Base-by-base conservation (phyloP, 2,797 vertebrate genomes). In the Takifugu ocellatus region DNA sequence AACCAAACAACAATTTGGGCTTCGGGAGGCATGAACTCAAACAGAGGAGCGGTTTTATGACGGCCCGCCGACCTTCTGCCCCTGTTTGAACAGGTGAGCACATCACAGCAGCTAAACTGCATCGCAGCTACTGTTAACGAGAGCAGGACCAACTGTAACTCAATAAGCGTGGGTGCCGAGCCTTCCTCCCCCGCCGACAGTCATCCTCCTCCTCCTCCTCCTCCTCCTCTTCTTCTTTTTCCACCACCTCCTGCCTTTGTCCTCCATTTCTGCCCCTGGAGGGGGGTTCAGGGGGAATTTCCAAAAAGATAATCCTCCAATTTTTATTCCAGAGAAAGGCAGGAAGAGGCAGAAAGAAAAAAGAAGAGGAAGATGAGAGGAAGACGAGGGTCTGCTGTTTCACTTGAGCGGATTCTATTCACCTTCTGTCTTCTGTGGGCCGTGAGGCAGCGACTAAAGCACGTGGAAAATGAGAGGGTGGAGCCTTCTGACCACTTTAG, bases 251-350 rank as follows among this genome's bases (percentile, higher is more conserved):
- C 5, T 55, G 46, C 58, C 48, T 78, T 78, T 80, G 67, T 84
- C 67, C 54, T 42, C 67, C 64, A 54, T 82, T 82, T 68, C 61
- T 47, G 36, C 39, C 65, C 51, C 62, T 72, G 68, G 49, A 24
- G 67, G 57, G 21, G 63, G 62, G 70, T 25, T 33, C 49, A 42
- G 52, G 70, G 84, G 81, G 83, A 84, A 90, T 93, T 92, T 91
- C 84, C 80, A 66, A 75, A 74, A 74, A 85, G 79, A 90, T 88
- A 84, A 91, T 57, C 84, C 68, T 72, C 50, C 77, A 21, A 21
- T 10, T 21, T 76, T 59, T 71, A 72, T 78, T 88, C 88, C 72
- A 72, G 75, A 81, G 66, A 25, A 46, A 25, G 61, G 51, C 49
- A 56, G 66, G 64, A 70, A 71, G 63, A 2, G 4, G 53, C 49